Evolutionary conservation across 2,797 vertebrate genomes (phyloP), one percentile per base, ranked within the genome.

Genomic region (Parambassis ranga): DNA sequence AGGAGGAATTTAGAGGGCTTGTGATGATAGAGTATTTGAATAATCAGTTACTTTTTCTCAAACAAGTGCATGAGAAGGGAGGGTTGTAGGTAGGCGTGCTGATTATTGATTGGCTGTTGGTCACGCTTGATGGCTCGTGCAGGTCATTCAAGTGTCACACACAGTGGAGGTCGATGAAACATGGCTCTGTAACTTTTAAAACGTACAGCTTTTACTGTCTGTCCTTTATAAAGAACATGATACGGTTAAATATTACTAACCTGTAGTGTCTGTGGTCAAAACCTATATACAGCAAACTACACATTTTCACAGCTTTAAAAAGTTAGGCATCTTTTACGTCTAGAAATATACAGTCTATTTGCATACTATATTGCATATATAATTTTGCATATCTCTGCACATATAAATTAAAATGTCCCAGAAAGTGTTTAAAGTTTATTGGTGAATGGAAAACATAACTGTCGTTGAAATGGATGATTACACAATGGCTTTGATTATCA

Each of bases 91-190:
- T 44, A 11, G 31, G 3, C 10, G 27, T 36, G 18, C 23, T 33
- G 35, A 47, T 49, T 36, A 49, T 11, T 7, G 11, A 46, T 24
- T 50, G 52, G 36, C 33, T 67, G 24, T 35, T 59, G 28, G 20
- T 51, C 22, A 16, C 11, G 7, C 8, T 39, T 9, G 10, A 26
- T 27, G n/a, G 27, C 16, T 56, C 23, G 26, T 1, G 13, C 4
- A 11, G 28, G 37, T 55, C 60, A 47, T 62, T 53, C 52, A 53
- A 32, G 44, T 46, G 26, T 61, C 13, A 26, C 20, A 38, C 20
- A 7, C 37, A 30, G 28, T 24, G 59, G 2, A 9, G 10, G 11
- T 9, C 7, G 15, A n/a, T 58, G 4, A 31, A 62, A 32, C 14
- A 11, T 11, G 18, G 10, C 26, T 30, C 23, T 41, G 11, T 20